These are phyloP conservation scores for Petrosia ficiformis DNA, from an alignment of 37 sponge, comb jelly and placozoan species.

Conservation along the genomic window DNA sequence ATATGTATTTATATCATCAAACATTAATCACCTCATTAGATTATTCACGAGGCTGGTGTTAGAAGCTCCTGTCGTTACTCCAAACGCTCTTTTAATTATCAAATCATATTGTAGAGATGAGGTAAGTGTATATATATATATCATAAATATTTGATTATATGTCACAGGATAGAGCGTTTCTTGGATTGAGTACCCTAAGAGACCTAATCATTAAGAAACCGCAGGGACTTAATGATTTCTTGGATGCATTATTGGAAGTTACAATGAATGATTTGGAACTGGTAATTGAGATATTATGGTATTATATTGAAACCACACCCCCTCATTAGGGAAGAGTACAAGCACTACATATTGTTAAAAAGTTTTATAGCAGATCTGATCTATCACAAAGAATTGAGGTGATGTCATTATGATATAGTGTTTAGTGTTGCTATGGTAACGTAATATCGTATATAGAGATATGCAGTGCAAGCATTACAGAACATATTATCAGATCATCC, in stretches of 20 bases:
- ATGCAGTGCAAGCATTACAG: conserved; percentile 66
- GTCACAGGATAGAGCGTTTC: conserved; percentile 76
- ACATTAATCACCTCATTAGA: conserved; percentile 29
- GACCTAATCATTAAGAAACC: conserved; percentile 87
- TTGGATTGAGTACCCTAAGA: conserved; percentile 86
- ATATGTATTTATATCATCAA: not conserved
- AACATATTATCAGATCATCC: conserved; percentile 72
- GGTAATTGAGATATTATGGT: conserved; percentile 26
- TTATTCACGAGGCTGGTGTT: conserved; percentile 84
- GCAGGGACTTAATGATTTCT: conserved; percentile 54
- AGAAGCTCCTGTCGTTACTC: conserved; percentile 86
- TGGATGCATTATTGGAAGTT: conserved; percentile 77
- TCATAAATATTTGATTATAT: not conserved
- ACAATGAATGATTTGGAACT: conserved; percentile 73
- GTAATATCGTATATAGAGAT: conserved; percentile 33
- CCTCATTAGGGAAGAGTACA: conserved; percentile 62
- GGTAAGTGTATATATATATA: conserved; percentile 29
- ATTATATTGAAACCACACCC: not conserved
- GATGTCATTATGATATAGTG: not conserved
- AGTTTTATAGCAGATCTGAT: conserved; percentile 51
- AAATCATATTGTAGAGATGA: conserved; percentile 75
- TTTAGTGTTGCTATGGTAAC: not conserved
- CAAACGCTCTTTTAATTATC: conserved; percentile 69
- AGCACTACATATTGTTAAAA: conserved; percentile 77
- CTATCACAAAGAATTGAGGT: conserved; percentile 78